Evolutionary conservation across 2,888 invertebrate genomes (phyloP), one percentile per base, ranked within the genome.

Genomic region (Thymelicus lineola): DNA sequence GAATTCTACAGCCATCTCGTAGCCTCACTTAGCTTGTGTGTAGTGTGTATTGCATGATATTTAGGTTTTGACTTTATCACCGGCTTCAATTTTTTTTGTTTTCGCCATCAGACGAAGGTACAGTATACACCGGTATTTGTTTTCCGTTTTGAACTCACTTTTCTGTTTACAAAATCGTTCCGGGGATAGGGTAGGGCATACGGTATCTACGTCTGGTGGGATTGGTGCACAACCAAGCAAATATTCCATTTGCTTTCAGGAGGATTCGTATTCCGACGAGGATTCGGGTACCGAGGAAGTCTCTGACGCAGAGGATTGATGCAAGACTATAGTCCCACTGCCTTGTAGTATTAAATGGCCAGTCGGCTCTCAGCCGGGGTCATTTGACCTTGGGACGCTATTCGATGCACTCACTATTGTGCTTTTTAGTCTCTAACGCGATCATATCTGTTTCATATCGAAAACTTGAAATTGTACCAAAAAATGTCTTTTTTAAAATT

Each of bases 1-100:
- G 89, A 91, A 91, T 91, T 91, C 91, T 91, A 84, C 92, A 89
- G 87, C 92, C 93, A 90, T 91, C 87, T 86, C 85, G 84, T 82
- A 79, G 82, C 81, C 76, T 74, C 73, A 75, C 70, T 82, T 81
- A 82, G 78, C 74, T 80, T 80, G 71, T 73, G 77, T 67, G 70
- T 72, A 59, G 77, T 68, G 70, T 72, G 61, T 36, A 68, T 75
- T 85, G 91, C 91, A 91, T 90, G 89, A 86, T 91, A 90, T 87
- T 45, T 59, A 55, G 45, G 79, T 74, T 68, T 76, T 76, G 86
- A 83, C 84, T 85, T 80, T 77, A 28, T 9, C 14, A 28, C 48
- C n/a, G 20, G 64, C 28, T 42, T 65, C 5, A 7, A n/a, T 61
- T 55, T 42, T 60, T 59, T 38, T 66, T 74, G 72, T 78, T 75